Percentiles rank a stretch among this genome's conserved stretches.
phyloP scores from a whole-genome alignment of 2,888 invertebrate species.

The Hedychridium roseum region DNA sequence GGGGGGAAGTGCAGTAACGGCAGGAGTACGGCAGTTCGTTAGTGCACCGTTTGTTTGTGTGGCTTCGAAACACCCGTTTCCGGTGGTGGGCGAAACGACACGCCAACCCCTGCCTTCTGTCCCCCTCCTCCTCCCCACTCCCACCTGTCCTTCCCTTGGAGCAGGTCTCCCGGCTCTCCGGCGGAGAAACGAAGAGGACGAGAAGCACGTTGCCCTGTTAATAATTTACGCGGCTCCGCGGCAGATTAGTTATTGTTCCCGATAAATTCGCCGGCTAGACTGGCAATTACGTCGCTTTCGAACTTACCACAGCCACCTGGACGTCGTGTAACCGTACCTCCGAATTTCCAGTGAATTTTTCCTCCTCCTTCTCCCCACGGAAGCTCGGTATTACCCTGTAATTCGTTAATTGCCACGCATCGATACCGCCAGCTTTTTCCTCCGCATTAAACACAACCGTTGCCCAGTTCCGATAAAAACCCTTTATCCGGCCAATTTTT shows the following conservation, averaged over 20 bases:
- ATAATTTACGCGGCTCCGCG: slow-evolving; percentile 39
- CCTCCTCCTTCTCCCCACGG: too few relatives aligned
- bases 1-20: not conserved
- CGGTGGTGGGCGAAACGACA: slow-evolving; percentile 11
- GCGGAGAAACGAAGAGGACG: slow-evolving; percentile 5
- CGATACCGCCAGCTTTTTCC: too few relatives aligned
- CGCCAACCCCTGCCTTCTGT: too few relatives aligned
- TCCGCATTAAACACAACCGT: too few relatives aligned
- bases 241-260: slow-evolving; percentile 38
- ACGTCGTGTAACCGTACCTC: too few relatives aligned
- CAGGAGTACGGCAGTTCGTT: slow-evolving; percentile 51
- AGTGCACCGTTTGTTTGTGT: slow-evolving; percentile 56
- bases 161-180: slow-evolving; percentile 1
- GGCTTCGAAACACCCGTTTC: slow-evolving; percentile 30
- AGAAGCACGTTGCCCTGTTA: slow-evolving; percentile 10
- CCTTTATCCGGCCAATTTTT: too few relatives aligned
- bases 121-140: too few relatives aligned
- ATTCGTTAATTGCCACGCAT: too few relatives aligned
- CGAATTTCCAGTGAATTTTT: too few relatives aligned
- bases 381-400: too few relatives aligned
- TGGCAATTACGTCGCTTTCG: slow-evolving; percentile 9
- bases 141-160: too few relatives aligned
- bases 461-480: too few relatives aligned
- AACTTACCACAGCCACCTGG: not conserved
- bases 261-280: slow-evolving; percentile 29